Percentiles rank a stretch among this genome's conserved stretches.
These are phyloP conservation scores for Odocoileus hemionus DNA, from an alignment of 2,113 vertebrate species.

Conservation along the genomic window DNA sequence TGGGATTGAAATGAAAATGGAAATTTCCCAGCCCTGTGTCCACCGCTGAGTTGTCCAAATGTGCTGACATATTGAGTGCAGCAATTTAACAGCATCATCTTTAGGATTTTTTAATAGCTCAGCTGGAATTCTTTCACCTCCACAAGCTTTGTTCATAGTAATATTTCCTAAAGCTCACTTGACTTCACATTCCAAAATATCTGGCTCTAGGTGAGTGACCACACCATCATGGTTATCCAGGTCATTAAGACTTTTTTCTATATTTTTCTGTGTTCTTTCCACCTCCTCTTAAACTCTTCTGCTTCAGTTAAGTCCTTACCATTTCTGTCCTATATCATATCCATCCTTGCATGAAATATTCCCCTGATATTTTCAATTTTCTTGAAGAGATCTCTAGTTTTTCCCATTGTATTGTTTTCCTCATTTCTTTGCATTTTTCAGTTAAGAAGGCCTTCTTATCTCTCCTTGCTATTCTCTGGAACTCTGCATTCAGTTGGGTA, in stretches of 20 bases:
- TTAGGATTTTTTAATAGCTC: background rate
- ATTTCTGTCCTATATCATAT: background rate
- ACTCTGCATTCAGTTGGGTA: background rate
- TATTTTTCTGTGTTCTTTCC: background rate
- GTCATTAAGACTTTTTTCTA: background rate
- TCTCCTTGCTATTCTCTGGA: background rate
- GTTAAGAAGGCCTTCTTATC: background rate
- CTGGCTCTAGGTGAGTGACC: background rate
- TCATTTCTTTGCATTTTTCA: background rate
- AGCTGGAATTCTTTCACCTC: background rate
- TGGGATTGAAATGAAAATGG: background rate
- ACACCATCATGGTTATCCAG: background rate
- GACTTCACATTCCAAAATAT: background rate
- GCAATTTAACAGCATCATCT: background rate
- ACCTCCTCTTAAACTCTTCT: background rate
- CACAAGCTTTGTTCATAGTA: background rate
- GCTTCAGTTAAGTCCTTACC: background rate
- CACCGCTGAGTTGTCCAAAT: background rate
- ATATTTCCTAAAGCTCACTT: background rate
- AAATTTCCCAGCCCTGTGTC: background rate
- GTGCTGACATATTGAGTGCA: background rate
- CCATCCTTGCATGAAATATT: background rate
- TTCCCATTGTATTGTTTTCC: background rate
- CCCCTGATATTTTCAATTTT: background rate
- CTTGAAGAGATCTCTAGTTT: background rate